Conservation (phyloP, 2,797 vertebrate genomes). For the Hemitrygon akajei region DNA sequence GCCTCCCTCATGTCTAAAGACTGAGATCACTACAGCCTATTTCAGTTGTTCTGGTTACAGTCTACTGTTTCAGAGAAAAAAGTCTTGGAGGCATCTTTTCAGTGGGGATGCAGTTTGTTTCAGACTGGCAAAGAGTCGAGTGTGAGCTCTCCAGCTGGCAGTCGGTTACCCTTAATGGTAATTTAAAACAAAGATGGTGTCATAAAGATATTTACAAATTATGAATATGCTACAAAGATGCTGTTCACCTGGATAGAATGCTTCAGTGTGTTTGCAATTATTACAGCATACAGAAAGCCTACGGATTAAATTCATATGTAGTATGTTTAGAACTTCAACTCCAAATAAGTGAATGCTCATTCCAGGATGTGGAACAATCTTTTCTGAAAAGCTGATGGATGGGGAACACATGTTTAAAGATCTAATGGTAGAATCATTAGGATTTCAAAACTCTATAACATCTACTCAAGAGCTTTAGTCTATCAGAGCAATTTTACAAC, state of each 20-base stretch:
- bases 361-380: neutral
- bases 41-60: slow-evolving; percentile 49
- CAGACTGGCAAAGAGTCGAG: slow-evolving; percentile 59
- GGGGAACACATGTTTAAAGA: neutral
- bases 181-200: slow-evolving; percentile 62
- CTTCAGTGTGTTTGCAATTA: no score
- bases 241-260: no score
- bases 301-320: no score
- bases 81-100: slow-evolving; percentile 51
- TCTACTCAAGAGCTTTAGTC: no score
- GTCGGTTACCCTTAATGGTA: slow-evolving; percentile 52
- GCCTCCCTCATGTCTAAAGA: slow-evolving; percentile 35
- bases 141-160: slow-evolving; percentile 53
- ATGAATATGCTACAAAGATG: no score
- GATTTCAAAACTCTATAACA: no score
- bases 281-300: no score
- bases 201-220: no score
- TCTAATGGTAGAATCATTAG: no score
- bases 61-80: slow-evolving; percentile 50
- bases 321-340: slow-evolving; percentile 48
- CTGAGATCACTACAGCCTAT: slow-evolving; percentile 40
- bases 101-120: slow-evolving; percentile 52
- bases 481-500: no score
- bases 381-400: neutral
- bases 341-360: slow-evolving; percentile 45